A percentile compares a stretch with the other conserved stretches of the same genome.
Evolutionary conservation across 2,888 invertebrate genomes (phyloP).

Genomic region (Ligdia adustata): DNA sequence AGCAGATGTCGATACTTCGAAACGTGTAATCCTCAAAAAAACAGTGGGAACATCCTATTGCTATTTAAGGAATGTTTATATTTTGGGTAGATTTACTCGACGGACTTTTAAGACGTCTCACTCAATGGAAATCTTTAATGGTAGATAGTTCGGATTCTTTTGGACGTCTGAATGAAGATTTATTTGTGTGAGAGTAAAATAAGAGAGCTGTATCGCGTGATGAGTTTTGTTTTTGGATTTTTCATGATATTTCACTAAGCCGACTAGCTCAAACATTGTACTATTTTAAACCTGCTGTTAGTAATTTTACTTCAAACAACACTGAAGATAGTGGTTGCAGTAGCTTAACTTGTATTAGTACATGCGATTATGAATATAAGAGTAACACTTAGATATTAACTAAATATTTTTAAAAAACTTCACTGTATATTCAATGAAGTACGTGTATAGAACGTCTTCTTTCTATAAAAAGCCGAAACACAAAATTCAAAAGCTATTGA

Average conservation of each 20-base stretch:
- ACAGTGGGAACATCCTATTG: slow-evolving; percentile 15
- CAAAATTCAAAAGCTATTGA: not conserved
- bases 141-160: slow-evolving; percentile 27
- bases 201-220: not conserved
- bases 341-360: too few relatives aligned
- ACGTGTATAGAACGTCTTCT: too few relatives aligned
- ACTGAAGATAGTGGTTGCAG: too few relatives aligned
- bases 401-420: too few relatives aligned
- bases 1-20: slow-evolving; percentile 53
- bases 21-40: slow-evolving; percentile 40
- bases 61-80: slow-evolving; percentile 33
- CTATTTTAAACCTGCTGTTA: too few relatives aligned
- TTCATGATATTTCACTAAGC: slow-evolving; percentile 3
- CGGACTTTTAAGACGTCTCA: slow-evolving; percentile 22
- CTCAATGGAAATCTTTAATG: slow-evolving; percentile 31
- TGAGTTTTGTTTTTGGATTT: not conserved
- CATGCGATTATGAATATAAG: too few relatives aligned
- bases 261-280: not conserved
- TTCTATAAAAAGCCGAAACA: too few relatives aligned
- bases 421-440: too few relatives aligned
- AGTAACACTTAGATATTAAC: too few relatives aligned
- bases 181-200: slow-evolving; percentile 12
- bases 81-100: slow-evolving; percentile 19
- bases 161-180: slow-evolving; percentile 17
- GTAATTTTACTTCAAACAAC: too few relatives aligned